Conservation (phyloP, 30 jellyfish, hydroid and myxozoan genomes). For the Turritopsis dohrnii region DNA sequence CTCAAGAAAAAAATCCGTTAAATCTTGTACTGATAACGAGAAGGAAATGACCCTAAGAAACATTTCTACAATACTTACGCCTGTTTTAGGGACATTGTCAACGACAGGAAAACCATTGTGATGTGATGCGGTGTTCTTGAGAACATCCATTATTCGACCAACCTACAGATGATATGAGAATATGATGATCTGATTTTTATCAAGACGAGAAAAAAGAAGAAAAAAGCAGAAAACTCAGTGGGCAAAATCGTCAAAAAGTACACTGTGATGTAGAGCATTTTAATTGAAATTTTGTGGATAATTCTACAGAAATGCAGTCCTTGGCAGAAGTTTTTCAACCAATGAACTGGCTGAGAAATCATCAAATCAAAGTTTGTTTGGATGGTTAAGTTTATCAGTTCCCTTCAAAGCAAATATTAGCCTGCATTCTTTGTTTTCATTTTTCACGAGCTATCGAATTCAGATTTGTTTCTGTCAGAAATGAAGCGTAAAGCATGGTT, state of each 20-base stretch:
- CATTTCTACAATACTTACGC: conserved; percentile 44
- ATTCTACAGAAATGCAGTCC: not conserved
- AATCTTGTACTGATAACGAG: no score
- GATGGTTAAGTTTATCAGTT: no score
- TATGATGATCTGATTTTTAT: not conserved
- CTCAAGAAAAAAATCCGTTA: no score
- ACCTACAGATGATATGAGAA: not conserved
- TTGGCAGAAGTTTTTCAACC: not conserved
- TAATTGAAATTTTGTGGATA: not conserved
- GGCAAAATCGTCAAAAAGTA: not conserved
- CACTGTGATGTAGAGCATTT: not conserved
- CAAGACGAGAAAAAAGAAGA: not conserved
- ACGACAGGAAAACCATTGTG: conserved; percentile 98
- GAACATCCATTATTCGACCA: conserved; percentile 38
- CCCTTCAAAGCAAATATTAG: no score
- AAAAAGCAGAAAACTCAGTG: not conserved
- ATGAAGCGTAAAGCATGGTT: no score
- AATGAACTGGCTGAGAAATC: no score
- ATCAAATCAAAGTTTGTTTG: no score
- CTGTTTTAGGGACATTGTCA: conserved; percentile 91
- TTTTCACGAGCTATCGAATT: no score
- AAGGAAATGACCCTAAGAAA: no score
- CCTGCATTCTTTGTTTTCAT: no score
- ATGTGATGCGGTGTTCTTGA: conserved; percentile 95
- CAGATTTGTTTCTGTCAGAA: no score